Conservation (phyloP, 2,113 vertebrate genomes). For the Erpornis zantholeuca region DNA sequence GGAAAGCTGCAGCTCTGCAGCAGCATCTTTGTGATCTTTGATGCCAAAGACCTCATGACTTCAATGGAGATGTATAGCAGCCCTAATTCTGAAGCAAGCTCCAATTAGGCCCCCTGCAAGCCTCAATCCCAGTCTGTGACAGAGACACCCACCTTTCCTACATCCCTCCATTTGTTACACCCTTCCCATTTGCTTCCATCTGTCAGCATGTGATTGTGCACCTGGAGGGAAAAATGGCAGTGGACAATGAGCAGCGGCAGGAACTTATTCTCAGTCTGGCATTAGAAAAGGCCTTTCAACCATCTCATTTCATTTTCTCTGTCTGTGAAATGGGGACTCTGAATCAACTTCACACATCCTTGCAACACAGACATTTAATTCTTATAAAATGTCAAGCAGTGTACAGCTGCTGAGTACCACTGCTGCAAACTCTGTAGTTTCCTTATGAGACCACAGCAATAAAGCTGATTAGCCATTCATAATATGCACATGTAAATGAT, state of each 20-base stretch:
- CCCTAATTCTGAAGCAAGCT: background rate
- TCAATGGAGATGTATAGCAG: background rate
- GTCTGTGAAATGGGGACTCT: background rate
- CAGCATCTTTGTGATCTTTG: background rate
- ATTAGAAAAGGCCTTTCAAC: background rate
- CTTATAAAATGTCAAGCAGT: background rate
- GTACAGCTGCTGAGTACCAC: background rate
- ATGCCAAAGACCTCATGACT: background rate
- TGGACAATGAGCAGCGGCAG: background rate
- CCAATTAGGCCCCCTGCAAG: background rate
- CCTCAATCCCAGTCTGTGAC: background rate
- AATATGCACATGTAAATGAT: background rate
- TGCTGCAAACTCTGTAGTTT: background rate
- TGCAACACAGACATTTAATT: background rate
- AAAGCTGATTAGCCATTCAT: background rate
- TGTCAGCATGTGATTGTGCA: background rate
- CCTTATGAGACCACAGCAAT: background rate
- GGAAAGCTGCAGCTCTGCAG: background rate
- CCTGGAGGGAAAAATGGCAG: background rate
- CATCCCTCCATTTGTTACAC: background rate
- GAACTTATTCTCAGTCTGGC: background rate
- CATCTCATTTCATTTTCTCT: background rate
- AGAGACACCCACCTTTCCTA: background rate
- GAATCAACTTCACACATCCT: background rate
- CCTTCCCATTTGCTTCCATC: background rate